Conservation (phyloP, 2,113 vertebrate genomes). For the Charadrius vociferus region DNA sequence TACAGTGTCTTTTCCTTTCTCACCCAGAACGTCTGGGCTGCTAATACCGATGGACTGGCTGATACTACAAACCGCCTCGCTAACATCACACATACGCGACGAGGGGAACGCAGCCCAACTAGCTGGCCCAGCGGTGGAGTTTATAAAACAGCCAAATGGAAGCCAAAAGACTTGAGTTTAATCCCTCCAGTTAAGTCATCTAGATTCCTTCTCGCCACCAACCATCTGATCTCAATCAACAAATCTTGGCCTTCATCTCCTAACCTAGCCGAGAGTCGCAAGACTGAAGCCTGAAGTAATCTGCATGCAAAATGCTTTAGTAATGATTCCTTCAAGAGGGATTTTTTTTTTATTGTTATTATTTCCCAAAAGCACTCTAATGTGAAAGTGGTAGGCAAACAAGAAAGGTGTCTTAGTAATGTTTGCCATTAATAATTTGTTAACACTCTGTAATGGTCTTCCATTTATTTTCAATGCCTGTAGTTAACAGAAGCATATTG, state of each 20-base stretch:
- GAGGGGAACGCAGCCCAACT: background rate
- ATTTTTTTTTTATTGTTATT: background rate
- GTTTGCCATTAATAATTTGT: background rate
- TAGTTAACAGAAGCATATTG: background rate
- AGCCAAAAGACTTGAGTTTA: conserved; percentile 45
- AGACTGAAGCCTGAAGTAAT: conserved; percentile 43
- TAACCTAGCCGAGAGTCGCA: background rate
- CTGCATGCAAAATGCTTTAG: background rate
- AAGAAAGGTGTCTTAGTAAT: background rate
- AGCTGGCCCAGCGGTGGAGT: background rate
- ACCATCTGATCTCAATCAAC: conserved; percentile 65
- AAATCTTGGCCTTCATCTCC: conserved; percentile 41
- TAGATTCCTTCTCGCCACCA: conserved; percentile 56
- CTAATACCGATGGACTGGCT: background rate
- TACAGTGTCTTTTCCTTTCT: background rate
- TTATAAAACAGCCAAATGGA: conserved; percentile 42
- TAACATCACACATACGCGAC: background rate
- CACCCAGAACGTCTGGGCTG: background rate
- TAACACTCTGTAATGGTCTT: background rate
- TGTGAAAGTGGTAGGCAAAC: background rate
- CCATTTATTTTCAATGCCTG: background rate
- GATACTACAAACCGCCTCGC: background rate
- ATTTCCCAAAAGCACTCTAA: background rate
- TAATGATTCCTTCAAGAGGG: conserved; percentile 19
- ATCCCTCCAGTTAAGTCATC: conserved; percentile 64